Percentiles rank a stretch among this genome's conserved stretches.
These are phyloP conservation scores for Zygogramma bicolorata DNA, from an alignment of 2,888 invertebrate genomes.

Conservation along the genomic window DNA sequence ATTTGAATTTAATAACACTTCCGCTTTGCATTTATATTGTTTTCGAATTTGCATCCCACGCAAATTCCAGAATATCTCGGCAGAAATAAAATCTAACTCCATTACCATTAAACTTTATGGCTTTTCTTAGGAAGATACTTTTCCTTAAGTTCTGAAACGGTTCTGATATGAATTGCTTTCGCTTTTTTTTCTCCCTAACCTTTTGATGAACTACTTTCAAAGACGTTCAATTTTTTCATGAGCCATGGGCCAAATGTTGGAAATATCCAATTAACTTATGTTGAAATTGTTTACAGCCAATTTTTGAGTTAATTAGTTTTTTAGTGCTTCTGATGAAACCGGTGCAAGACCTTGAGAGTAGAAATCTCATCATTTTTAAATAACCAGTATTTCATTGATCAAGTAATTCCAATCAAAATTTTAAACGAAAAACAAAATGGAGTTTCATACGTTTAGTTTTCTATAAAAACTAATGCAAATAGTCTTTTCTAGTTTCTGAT, in stretches of 20 bases:
- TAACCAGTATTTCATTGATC: neutral
- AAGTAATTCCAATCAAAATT: too few species aligned
- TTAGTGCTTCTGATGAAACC: neutral
- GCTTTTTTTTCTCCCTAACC: neutral
- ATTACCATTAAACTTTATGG: conserved; percentile 2
- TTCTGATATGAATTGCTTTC: too few species aligned
- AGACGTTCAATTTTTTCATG: neutral
- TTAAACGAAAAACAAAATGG: too few species aligned
- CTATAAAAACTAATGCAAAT: too few species aligned
- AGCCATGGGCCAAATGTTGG: neutral
- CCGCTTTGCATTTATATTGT: conserved; percentile 13
- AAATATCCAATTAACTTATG: neutral
- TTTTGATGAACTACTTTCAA: neutral
- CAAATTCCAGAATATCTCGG: conserved; percentile 1
- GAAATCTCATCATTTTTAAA: too few species aligned
- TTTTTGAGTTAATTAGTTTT: neutral
- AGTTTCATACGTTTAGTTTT: too few species aligned
- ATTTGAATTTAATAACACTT: neutral
- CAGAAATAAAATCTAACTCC: neutral
- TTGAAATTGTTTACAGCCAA: neutral
- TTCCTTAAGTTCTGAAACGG: neutral
- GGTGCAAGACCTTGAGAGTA: neutral
- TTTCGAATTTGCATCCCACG: neutral
- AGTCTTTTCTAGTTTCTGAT: too few species aligned
- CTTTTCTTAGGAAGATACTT: neutral